Base-by-base conservation (phyloP, 2,797 vertebrate genomes). In the Siniperca undulata region DNA sequence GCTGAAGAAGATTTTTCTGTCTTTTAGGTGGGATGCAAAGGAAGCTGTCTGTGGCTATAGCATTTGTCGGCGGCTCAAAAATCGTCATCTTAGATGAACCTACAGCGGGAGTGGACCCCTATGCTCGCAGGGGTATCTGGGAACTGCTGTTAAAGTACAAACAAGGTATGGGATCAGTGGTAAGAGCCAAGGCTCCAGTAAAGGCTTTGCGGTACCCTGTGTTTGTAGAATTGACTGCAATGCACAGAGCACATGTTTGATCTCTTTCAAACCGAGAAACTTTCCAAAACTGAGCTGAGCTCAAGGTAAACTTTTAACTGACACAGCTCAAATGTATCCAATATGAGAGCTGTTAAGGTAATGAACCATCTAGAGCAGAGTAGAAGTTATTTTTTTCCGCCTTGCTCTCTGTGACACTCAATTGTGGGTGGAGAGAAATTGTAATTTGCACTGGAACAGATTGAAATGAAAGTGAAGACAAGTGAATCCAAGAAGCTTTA, bases 31-130 rank as follows among this genome's bases (percentile, higher is more conserved):
- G 98, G 64, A 99, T 99, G 98, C 97, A 99, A 93, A 97, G 99
- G 87, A 99, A 99, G 86, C 95, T 99, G 46, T 99, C 98, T 0
- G 97, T 99, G 88, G 99, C 98, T 34, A 96, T 99, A 80, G 99
- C 99, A 0, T 99, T 99, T 83, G 97, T 99, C 0, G 99, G 99
- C 1, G 97, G 97, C 55, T 99, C 99, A 27, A 97, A 97, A 86
- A 97, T 99, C 50, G 97, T 99, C 88, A 98, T 99, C 92, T 92
- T 99, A 78, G 99, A 99, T 68, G 99, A 99, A 80, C 99, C 99
- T 17, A 99, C 99, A 1, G 99, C 99, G 4, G 99, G 99, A 0
- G 98, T 99, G 81, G 99, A 99, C 91, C 99, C 99, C 16, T 99
- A 98, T 11, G 99, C 99, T 74, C 97, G 99, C 72, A 95, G 99